phyloP scores from a whole-genome alignment of 1,140 invertebrate species.

The Pomacea maculata region DNA sequence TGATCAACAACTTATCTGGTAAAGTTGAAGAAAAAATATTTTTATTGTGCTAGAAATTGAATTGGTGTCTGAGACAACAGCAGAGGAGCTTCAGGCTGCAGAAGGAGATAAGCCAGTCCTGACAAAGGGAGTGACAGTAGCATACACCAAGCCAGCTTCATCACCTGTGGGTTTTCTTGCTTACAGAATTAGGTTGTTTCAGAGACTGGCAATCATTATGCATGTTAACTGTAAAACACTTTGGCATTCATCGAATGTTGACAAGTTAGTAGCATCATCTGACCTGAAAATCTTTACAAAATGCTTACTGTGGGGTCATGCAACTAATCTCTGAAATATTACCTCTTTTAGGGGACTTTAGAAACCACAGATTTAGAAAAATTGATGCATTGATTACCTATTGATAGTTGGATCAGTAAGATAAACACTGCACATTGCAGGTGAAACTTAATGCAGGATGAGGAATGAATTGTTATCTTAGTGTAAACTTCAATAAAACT shows the following conservation, averaged over 20 bases:
- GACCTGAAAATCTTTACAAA: no score
- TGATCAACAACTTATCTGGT: not conserved
- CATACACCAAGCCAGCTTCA: conserved; percentile 73
- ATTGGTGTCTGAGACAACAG: conserved; percentile 56
- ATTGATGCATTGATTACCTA: no score
- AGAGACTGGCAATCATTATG: not conserved
- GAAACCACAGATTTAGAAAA: no score
- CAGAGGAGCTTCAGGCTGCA: conserved; percentile 47
- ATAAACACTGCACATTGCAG: not conserved
- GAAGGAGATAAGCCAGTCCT: conserved; percentile 61
- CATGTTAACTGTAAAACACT: not conserved
- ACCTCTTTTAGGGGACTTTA: no score
- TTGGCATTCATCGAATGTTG: not conserved
- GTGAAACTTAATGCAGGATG: not conserved
- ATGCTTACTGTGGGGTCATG: no score
- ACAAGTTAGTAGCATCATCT: not conserved
- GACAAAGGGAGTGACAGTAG: conserved; percentile 73
- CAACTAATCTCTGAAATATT: no score
- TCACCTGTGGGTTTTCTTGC: conserved; percentile 22
- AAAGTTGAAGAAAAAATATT: not conserved
- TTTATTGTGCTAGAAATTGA: conserved; percentile 49
- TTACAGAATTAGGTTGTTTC: not conserved
- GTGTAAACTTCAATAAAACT: not conserved
- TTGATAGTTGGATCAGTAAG: no score
- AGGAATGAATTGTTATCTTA: not conserved